phyloP scores from a whole-genome alignment of 2,113 vertebrate species.

The Trematomus loennbergii region DNA sequence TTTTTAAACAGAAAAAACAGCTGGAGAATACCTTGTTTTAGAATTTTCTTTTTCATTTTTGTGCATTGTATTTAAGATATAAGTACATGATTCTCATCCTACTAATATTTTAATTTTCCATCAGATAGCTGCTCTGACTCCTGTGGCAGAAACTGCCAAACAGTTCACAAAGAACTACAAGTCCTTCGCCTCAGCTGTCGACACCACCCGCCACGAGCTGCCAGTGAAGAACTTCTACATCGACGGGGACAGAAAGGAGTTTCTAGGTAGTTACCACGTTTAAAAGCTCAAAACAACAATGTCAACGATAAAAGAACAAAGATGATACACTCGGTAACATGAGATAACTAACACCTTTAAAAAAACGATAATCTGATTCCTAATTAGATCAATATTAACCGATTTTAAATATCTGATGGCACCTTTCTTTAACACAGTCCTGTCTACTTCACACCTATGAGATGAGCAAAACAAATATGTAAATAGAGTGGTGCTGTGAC shows the following conservation, averaged over 20 bases:
- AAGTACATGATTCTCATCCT: background rate
- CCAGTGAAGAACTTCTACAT: slow-evolving; percentile 87
- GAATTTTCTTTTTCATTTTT: too few species aligned
- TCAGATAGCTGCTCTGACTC: slow-evolving; percentile 85
- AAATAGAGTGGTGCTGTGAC: too few species aligned
- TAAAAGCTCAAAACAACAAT: too few species aligned
- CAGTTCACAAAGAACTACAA: slow-evolving; percentile 86
- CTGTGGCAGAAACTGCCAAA: slow-evolving; percentile 72
- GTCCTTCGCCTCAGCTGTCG: slow-evolving; percentile 86
- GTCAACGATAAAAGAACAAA: too few species aligned
- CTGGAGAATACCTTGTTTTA: background rate
- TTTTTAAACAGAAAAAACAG: background rate
- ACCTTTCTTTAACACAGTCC: background rate
- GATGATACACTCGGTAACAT: too few species aligned
- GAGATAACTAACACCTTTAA: background rate
- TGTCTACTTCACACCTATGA: background rate
- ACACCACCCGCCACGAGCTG: slow-evolving; percentile 87
- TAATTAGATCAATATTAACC: background rate
- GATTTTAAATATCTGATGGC: background rate
- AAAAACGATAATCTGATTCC: background rate
- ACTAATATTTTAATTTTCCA: slow-evolving; percentile 6
- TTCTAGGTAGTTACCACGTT: slow-evolving; percentile 82
- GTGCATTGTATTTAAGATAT: too few species aligned
- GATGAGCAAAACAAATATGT: background rate
- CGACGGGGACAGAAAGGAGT: slow-evolving; percentile 76